Evolutionary conservation across 2,113 vertebrate genomes (phyloP), one percentile per base, ranked within the genome.

Genomic region (Nestor notabilis): DNA sequence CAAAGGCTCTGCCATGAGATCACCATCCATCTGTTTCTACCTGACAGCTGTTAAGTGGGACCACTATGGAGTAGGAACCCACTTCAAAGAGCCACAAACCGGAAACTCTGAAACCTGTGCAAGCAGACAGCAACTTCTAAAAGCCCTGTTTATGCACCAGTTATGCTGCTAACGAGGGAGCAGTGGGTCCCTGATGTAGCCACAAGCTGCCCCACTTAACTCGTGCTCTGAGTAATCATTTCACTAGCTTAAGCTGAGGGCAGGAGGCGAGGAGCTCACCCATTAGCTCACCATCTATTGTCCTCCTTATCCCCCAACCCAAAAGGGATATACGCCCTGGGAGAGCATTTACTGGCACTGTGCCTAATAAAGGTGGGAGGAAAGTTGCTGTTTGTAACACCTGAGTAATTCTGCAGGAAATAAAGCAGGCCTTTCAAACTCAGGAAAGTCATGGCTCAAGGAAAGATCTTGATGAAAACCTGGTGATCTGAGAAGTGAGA

Each of bases 91-190:
- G 35, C 24, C 10, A 6, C 3, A 14, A 33, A 35, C 21, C 47
- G 44, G 88, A 55, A 83, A 23, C 17, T 23, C 25, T 41, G 61
- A 83, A 44, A 31, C 25, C 13, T 35, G 1, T 9, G 11, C 24
- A 23, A 46, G 52, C 19, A 31, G 39, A 11, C 39, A 74, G 53
- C n/a, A 24, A 7, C 33, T 50, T 37, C 56, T 71, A 33, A 11
- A 27, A 49, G 47, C 17, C 41, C 39, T 70, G 85, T 29, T 77
- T 10, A 1, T 8, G 39, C 5, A 5, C 2, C 0, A 1, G 16
- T 29, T 46, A 5, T 3, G 31, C 31, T 55, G 46, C 33, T 44
- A 49, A n/a, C 74, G 68, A 29, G 61, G 17, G 13, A 61, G 21
- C 35, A 19, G 31, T 17, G 52, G 86, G 41, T 80, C 61, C 35